Evolutionary conservation across 2,797 vertebrate species (phyloP).

Genomic region (Otolemur crassicaudatus): DNA sequence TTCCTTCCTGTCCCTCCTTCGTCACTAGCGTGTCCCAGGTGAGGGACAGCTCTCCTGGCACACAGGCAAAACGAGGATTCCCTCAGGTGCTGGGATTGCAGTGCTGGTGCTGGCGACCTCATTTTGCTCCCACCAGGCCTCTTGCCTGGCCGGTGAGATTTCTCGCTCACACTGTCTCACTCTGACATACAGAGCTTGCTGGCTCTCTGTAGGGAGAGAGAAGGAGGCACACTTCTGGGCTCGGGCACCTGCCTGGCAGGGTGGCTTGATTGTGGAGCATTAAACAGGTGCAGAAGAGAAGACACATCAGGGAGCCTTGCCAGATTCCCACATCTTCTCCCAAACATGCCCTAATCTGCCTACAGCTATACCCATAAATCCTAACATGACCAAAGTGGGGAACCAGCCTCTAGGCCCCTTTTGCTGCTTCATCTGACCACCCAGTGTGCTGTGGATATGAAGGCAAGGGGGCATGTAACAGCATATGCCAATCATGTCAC

Average conservation of each 20-base stretch:
- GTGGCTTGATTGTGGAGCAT: not conserved
- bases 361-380: not conserved
- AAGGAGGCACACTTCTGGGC: not conserved
- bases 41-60: not conserved
- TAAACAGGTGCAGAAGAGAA: not conserved
- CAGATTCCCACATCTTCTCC: not conserved
- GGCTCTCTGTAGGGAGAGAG: not conserved
- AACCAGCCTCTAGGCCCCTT: not conserved
- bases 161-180: not conserved
- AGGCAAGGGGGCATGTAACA: not conserved
- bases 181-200: not conserved
- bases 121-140: conserved; percentile 1
- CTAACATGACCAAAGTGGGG: not conserved
- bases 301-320: not conserved
- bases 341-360: not conserved
- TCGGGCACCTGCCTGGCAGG: not conserved
- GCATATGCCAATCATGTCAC: not conserved
- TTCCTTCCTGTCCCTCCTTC: conserved; percentile 79
- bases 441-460: not conserved
- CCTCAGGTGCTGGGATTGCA: not conserved
- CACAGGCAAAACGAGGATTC: conserved; percentile 60
- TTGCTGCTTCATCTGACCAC: not conserved
- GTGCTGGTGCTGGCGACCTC: not conserved
- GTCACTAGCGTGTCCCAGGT: conserved; percentile 76
- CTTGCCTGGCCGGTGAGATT: not conserved